Percentiles rank a stretch among this genome's conserved stretches.
phyloP scores from a whole-genome alignment of 2,113 vertebrate genomes.

The Bubo blakistoni region DNA sequence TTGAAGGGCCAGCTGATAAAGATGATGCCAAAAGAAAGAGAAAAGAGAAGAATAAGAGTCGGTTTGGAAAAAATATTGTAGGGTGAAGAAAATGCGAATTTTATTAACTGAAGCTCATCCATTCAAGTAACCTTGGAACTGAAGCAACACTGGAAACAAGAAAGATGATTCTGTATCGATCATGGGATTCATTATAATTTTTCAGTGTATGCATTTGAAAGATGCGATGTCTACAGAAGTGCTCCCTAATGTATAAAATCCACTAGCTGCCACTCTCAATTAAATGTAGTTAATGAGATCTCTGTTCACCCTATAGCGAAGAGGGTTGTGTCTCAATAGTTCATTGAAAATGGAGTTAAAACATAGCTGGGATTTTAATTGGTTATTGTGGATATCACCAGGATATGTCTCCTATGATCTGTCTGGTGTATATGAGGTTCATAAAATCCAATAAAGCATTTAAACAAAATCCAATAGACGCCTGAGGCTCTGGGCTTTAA shows the following conservation, averaged over 20 bases:
- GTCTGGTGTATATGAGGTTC: slow-evolving; percentile 20
- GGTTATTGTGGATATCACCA: slow-evolving; percentile 33
- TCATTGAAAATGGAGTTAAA: slow-evolving; percentile 47
- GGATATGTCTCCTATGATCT: not conserved
- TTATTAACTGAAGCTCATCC: slow-evolving; percentile 35
- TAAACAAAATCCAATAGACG: slow-evolving; percentile 49
- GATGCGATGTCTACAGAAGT: slow-evolving; percentile 43
- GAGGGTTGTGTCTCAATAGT: not conserved
- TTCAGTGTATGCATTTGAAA: slow-evolving; percentile 47
- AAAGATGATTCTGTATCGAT: slow-evolving; percentile 50
- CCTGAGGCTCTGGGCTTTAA: slow-evolving; percentile 12
- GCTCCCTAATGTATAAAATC: slow-evolving; percentile 63
- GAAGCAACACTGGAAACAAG: slow-evolving; percentile 3
- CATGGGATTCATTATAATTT: slow-evolving; percentile 58
- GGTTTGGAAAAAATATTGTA: not conserved
- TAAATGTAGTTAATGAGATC: slow-evolving; percentile 64
- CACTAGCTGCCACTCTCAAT: slow-evolving; percentile 59
- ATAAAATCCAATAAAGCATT: slow-evolving; percentile 57
- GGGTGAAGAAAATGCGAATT: slow-evolving; percentile 14
- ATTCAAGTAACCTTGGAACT: slow-evolving; percentile 27
- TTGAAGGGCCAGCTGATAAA: not conserved
- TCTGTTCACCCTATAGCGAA: slow-evolving; percentile 22
- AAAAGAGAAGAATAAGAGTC: not conserved
- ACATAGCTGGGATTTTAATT: slow-evolving; percentile 47
- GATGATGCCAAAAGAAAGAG: not conserved